phyloP scores from a whole-genome alignment of 2,888 invertebrate genomes.

The Morpho achilles region DNA sequence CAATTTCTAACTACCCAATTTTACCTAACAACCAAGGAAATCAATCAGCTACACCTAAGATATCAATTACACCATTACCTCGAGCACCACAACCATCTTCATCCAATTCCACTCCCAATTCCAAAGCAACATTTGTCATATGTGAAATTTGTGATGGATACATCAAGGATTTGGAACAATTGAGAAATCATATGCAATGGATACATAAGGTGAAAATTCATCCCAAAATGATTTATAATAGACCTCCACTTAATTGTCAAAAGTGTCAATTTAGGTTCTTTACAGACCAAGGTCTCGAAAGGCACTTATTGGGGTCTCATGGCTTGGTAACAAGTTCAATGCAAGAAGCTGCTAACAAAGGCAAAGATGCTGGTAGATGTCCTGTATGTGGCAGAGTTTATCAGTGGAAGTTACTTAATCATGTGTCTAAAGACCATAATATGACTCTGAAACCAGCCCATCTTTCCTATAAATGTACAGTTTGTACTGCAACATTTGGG shows the following conservation, averaged over 20 bases:
- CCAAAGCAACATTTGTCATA: constrained; percentile 93
- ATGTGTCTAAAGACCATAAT: constrained; percentile 95
- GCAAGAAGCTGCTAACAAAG: constrained; percentile 97
- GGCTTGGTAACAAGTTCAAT: constrained; percentile 97
- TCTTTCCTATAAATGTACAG: constrained; percentile 96
- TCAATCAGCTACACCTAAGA: constrained; percentile 88
- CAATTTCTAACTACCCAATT: constrained; percentile 66
- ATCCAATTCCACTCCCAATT: constrained; percentile 56
- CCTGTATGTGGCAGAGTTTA: constrained; percentile 95
- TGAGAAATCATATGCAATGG: constrained; percentile 98
- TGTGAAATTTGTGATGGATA: constrained; percentile 99
- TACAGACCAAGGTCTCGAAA: constrained; percentile 96
- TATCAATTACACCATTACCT: constrained; percentile 94
- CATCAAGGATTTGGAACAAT: constrained; percentile 96
- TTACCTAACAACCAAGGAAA: constrained; percentile 58
- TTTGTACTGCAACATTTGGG: constrained; percentile 96
- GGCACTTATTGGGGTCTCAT: constrained; percentile 96
- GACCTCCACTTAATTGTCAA: constrained; percentile 96
- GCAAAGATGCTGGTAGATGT: constrained; percentile 96
- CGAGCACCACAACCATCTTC: constrained; percentile 79
- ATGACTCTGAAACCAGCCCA: constrained; percentile 96
- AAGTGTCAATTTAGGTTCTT: constrained; percentile 98
- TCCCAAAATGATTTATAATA: constrained; percentile 96
- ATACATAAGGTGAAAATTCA: constrained; percentile 98
- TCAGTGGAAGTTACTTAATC: constrained; percentile 91